Percentiles rank a stretch among this genome's conserved stretches.
Conservation (phyloP, 2,888 invertebrate genomes). For the Pollenia labialis region DNA sequence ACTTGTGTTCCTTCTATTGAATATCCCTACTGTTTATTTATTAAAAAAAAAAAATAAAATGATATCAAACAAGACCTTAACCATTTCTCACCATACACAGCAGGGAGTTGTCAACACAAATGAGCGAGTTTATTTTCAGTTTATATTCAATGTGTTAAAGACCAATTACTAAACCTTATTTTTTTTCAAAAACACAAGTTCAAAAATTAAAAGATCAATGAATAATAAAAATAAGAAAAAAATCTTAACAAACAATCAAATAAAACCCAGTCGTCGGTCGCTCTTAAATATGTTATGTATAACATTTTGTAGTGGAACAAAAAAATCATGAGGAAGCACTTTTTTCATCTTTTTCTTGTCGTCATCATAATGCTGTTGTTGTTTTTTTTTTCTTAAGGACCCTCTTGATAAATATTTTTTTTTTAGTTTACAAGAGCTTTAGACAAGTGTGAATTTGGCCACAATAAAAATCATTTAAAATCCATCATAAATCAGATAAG, state of each 20-base stretch:
- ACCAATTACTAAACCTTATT: constrained; percentile 54
- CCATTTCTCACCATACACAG: constrained; percentile 37
- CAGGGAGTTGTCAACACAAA: constrained; percentile 69
- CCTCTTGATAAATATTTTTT: constrained; percentile 38
- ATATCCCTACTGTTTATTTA: neutral
- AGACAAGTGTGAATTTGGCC: constrained; percentile 74
- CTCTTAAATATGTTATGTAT: constrained; percentile 30
- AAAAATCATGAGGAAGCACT: constrained; percentile 63
- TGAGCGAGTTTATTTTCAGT: constrained; percentile 3
- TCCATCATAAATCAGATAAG: constrained; percentile 57
- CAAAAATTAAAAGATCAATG: constrained; percentile 69
- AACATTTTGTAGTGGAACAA: constrained; percentile 10
- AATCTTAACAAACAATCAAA: neutral
- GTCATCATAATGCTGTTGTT: constrained; percentile 30
- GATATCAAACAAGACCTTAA: constrained; percentile 24
- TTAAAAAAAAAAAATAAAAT: neutral
- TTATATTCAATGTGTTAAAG: constrained; percentile 45
- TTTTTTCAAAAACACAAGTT: constrained; percentile 11
- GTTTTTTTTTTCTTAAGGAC: constrained; percentile 53
- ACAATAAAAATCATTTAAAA: constrained; percentile 65
- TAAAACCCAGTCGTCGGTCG: constrained; percentile 8
- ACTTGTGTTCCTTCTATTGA: neutral
- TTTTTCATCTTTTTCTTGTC: constrained; percentile 24
- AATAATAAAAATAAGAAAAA: constrained; percentile 15
- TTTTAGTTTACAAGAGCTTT: constrained; percentile 61